Percentiles rank a stretch among this genome's conserved stretches.
phyloP scores from a whole-genome alignment of 2,797 vertebrate genomes.

The Chromis chromis region DNA sequence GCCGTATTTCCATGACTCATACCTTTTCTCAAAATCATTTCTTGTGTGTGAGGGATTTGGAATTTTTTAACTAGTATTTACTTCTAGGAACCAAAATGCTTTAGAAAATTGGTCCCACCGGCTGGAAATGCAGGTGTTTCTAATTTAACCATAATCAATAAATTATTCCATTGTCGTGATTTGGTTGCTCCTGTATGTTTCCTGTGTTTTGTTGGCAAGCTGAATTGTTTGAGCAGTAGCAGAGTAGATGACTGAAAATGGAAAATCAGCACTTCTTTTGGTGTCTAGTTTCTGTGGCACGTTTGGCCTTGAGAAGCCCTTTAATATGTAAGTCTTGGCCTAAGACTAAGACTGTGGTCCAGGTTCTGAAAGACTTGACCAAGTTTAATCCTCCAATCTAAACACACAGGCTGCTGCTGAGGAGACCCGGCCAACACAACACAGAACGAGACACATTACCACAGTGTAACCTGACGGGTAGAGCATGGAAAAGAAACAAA shows the following conservation, averaged over 20 bases:
- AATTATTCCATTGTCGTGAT: not conserved
- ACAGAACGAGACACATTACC: slow-evolving; percentile 32
- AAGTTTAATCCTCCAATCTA: slow-evolving; percentile 65
- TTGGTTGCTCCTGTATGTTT: not conserved
- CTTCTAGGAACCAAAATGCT: not conserved
- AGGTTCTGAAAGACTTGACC: slow-evolving; percentile 57
- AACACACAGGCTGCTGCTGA: slow-evolving; percentile 48
- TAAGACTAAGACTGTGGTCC: slow-evolving; percentile 42
- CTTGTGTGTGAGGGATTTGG: not conserved
- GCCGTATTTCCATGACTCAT: not conserved
- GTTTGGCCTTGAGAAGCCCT: slow-evolving; percentile 31
- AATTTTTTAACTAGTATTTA: not conserved
- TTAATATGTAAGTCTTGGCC: slow-evolving; percentile 65
- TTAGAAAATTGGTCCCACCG: not conserved
- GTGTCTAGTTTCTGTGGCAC: slow-evolving; percentile 12
- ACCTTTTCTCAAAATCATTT: not conserved
- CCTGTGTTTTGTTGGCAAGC: not conserved
- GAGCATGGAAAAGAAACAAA: slow-evolving; percentile 48
- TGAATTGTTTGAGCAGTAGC: not conserved
- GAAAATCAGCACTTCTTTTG: slow-evolving; percentile 33
- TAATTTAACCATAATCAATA: not conserved
- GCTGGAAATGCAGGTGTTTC: slow-evolving; percentile 12
- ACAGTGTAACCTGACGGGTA: slow-evolving; percentile 28
- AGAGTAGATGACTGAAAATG: slow-evolving; percentile 22
- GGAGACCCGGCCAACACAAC: slow-evolving; percentile 25